Evolutionary conservation across 2,888 invertebrate species (phyloP), one percentile per base, ranked within the genome.

Genomic region (Campaea margaritaria): DNA sequence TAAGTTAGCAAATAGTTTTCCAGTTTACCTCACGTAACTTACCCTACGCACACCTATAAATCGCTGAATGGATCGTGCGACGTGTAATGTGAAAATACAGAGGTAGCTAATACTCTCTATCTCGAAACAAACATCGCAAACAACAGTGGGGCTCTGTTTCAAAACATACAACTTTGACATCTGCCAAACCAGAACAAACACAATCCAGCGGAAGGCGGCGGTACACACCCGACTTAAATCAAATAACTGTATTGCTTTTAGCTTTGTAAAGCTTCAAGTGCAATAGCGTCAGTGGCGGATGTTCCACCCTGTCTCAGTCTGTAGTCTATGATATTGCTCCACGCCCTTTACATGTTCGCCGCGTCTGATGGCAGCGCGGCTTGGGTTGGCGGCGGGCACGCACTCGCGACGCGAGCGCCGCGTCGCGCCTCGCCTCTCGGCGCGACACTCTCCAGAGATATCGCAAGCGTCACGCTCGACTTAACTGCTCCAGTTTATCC

Each of bases 221-320:
- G 88, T 85, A 87, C 86, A 90, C 86, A 89, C 83, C 83, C 89
- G 89, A 84, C 89, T 91, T 91, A 91, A 92, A 92, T 91, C 91
- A 92, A 92, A 92, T 92, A 92, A 92, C 90, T 90, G 90, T 92
- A 91, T 91, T 91, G 91, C 91, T 91, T 90, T 89, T 87, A 91
- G 91, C 91, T 90, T 87, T 91, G 90, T 90, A 91, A 89, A 84
- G 88, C 89, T 89, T 89, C 89, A 88, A 91, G 90, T 91, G 91
- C 91, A 91, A 91, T 90, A 89, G 87, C 86, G 86, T 86, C 88
- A 86, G 85, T 85, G 80, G 86, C 85, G 87, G 87, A 87, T 90
- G 91, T 90, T 89, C 85, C 82, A 78, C 83, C 87, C 86, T 86
- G 85, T 85, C 85, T 86, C 75, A 83, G 87, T 78, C 83, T 87